Evolutionary conservation across 2,888 invertebrate genomes (phyloP).

Genomic region (Clitarchus hookeri): DNA sequence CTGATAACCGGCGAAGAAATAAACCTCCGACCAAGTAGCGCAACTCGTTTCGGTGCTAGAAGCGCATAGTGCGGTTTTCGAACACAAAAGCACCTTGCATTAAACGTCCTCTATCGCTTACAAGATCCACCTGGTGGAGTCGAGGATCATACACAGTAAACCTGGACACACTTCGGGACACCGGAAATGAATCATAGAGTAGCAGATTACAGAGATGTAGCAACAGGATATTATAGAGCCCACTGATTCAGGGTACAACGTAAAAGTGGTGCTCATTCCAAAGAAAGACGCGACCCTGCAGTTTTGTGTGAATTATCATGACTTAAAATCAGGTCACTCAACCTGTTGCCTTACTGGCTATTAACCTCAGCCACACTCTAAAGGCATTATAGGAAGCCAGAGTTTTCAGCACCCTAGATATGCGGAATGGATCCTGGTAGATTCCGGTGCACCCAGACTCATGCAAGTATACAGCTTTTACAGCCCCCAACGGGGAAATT

Average conservation of each 20-base stretch:
- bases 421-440: neutral
- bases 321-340: neutral
- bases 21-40: too few relatives aligned
- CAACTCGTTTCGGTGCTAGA: too few relatives aligned
- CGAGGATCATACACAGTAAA: too few relatives aligned
- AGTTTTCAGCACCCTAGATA: neutral
- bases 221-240: neutral
- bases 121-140: too few relatives aligned
- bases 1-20: too few relatives aligned
- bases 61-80: too few relatives aligned
- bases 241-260: neutral
- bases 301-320: neutral
- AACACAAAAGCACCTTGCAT: too few relatives aligned
- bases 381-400: neutral
- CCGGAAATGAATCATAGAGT: too few relatives aligned
- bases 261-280: neutral
- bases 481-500: neutral
- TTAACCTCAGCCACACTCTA: neutral
- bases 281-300: neutral
- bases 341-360: neutral
- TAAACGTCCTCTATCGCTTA: too few relatives aligned
- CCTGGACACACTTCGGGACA: too few relatives aligned
- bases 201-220: too few relatives aligned
- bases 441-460: neutral
- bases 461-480: neutral